phyloP scores from a whole-genome alignment of 2,113 vertebrate genomes.

The Coreoperca whiteheadi region DNA sequence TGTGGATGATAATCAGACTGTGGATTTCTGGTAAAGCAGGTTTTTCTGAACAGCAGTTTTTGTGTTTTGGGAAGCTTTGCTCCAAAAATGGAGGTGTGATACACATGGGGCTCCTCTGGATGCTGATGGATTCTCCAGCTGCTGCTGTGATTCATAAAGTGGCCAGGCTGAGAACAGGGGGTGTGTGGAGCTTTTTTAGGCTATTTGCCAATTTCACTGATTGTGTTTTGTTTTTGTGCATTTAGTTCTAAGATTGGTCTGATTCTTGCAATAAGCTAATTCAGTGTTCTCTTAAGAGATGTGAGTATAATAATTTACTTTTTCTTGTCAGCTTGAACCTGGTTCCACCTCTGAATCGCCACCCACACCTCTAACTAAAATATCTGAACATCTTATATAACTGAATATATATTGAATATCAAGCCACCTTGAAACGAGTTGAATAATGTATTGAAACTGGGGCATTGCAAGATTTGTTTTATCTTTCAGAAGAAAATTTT shows the following conservation, averaged over 20 bases:
- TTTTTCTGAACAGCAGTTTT: constrained; percentile 20
- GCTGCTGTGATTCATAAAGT: constrained; percentile 54
- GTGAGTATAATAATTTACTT: not conserved
- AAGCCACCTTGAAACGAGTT: not conserved
- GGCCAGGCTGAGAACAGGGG: constrained; percentile 23
- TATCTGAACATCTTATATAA: no score
- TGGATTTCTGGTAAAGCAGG: not conserved
- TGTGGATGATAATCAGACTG: constrained; percentile 17
- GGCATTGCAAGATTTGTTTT: not conserved
- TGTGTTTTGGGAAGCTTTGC: constrained; percentile 6
- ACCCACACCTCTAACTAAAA: no score
- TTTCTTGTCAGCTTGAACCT: not conserved
- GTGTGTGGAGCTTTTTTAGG: not conserved
- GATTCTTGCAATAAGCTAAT: not conserved
- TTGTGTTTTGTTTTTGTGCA: not conserved
- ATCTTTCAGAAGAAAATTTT: not conserved
- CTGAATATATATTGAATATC: no score
- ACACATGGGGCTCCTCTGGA: constrained; percentile 16
- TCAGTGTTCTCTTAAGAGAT: no score
- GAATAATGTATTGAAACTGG: not conserved
- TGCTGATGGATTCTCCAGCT: constrained; percentile 68
- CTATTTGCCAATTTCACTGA: no score
- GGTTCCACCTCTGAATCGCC: no score
- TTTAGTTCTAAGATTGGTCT: not conserved
- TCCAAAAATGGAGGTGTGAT: constrained; percentile 52